Evolutionary conservation across 2,888 invertebrate genomes (phyloP).

Genomic region (Lepidonotus clava): DNA sequence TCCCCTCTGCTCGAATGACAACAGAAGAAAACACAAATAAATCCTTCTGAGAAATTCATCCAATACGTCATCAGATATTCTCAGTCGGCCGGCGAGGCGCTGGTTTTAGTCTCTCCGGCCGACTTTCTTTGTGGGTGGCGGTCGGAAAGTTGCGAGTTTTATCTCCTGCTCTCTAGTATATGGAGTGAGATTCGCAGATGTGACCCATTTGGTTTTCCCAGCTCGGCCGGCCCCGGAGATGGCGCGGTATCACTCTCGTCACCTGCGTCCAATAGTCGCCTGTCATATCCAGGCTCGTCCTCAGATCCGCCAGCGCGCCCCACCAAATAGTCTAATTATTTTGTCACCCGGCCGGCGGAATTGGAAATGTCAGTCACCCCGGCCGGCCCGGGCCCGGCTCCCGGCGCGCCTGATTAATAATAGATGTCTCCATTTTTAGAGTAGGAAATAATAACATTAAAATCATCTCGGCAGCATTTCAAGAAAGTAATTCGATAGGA

Average conservation of each 20-base stretch:
- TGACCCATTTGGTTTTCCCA: constrained; percentile 3
- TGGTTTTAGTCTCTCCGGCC: too few species aligned
- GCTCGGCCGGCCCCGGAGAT: not conserved
- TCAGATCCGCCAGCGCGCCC: constrained; percentile 23
- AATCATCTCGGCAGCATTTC: constrained; percentile 56
- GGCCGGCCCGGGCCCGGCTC: constrained; percentile 9
- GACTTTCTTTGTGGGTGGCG: not conserved
- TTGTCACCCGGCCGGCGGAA: constrained; percentile 48
- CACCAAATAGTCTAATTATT: constrained; percentile 53
- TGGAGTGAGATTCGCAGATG: constrained; percentile 9
- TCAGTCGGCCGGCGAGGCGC: too few species aligned
- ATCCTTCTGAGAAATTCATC: not conserved
- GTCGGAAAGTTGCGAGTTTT: not conserved
- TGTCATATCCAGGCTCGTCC: constrained; percentile 40
- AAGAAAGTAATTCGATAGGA: constrained; percentile 56
- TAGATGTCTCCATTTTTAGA: constrained; percentile 56
- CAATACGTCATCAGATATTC: too few species aligned
- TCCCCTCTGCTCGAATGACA: not conserved
- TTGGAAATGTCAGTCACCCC: constrained; percentile 53
- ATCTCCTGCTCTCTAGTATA: not conserved
- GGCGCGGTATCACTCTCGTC: not conserved
- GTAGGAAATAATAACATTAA: constrained; percentile 58
- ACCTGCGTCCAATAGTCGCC: constrained; percentile 44
- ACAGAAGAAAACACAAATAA: not conserved
- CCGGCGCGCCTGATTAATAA: constrained; percentile 46